Evolutionary conservation across 2,113 vertebrate species (phyloP).

Genomic region (Tretioscincus oriximinensis): DNA sequence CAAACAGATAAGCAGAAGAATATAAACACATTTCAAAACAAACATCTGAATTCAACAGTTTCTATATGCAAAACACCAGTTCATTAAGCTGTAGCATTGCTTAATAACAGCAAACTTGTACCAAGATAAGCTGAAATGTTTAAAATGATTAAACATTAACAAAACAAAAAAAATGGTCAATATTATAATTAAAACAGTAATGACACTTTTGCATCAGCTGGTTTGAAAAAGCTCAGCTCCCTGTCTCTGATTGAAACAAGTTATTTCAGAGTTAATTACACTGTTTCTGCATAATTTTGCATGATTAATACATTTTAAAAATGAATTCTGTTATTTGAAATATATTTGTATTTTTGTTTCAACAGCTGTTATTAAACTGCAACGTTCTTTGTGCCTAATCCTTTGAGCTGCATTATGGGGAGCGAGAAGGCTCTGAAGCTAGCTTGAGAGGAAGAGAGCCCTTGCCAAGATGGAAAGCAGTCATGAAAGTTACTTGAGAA

Average conservation of each 20-base stretch:
- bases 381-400: conserved; percentile 78
- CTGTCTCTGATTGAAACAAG: conserved; percentile 51
- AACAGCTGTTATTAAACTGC: conserved; percentile 82
- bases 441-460: conserved; percentile 68
- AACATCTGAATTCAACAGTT: conserved; percentile 36
- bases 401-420: conserved; percentile 78
- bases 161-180: conserved; percentile 33
- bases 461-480: conserved; percentile 76
- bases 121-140: conserved; percentile 43
- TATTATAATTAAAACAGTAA: conserved; percentile 56
- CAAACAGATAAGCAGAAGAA: too few species aligned
- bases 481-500: conserved; percentile 78
- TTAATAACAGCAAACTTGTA: conserved; percentile 33
- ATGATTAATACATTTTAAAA: conserved; percentile 77
- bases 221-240: conserved; percentile 54
- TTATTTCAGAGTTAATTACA: conserved; percentile 61
- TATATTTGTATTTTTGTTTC: conserved; percentile 73
- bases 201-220: conserved; percentile 61
- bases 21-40: fast-evolving
- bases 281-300: conserved; percentile 74
- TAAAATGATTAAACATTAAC: conserved; percentile 44
- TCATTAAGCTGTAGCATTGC: conserved; percentile 52
- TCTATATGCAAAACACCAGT: conserved; percentile 42
- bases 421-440: conserved; percentile 70
- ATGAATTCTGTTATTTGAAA: conserved; percentile 74